These are phyloP conservation scores for Acrocephalus arundinaceus DNA, from an alignment of 2,113 vertebrate species.

Conservation along the genomic window DNA sequence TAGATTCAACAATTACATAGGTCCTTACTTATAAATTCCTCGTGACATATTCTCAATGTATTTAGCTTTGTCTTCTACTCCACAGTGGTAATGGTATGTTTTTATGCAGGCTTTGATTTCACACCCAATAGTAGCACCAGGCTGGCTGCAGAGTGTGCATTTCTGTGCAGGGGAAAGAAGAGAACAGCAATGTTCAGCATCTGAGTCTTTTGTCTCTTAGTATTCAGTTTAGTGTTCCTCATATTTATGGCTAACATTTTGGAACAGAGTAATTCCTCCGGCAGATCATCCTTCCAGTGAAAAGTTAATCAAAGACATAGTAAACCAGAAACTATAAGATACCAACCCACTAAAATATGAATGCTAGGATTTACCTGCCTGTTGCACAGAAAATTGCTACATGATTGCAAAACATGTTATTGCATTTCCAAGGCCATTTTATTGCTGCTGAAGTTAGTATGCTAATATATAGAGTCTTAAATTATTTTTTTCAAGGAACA, in stretches of 20 bases:
- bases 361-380: not conserved
- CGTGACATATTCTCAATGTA: slow-evolving; percentile 99
- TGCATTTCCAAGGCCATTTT: not conserved
- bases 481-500: not conserved
- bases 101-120: slow-evolving; percentile 99
- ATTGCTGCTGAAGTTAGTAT: not conserved
- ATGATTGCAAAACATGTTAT: not conserved
- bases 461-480: not conserved
- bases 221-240: not conserved
- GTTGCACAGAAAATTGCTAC: not conserved
- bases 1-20: not conserved
- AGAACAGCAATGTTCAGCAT: not conserved
- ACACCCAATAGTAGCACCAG: slow-evolving; percentile 97
- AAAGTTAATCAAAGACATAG: not conserved
- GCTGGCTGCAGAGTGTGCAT: slow-evolving; percentile 94
- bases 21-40: slow-evolving; percentile 96
- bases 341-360: not conserved
- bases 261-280: not conserved
- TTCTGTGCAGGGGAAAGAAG: slow-evolving; percentile 78
- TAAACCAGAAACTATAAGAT: not conserved
- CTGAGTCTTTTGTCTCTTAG: not conserved
- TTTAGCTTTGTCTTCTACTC: slow-evolving; percentile 98
- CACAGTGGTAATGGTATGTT: slow-evolving; percentile 99
- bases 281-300: not conserved
- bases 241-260: not conserved